Evolutionary conservation across 1,140 invertebrate genomes (phyloP), one percentile per base, ranked within the genome.

Genomic region (Dendrolimus kikuchii): DNA sequence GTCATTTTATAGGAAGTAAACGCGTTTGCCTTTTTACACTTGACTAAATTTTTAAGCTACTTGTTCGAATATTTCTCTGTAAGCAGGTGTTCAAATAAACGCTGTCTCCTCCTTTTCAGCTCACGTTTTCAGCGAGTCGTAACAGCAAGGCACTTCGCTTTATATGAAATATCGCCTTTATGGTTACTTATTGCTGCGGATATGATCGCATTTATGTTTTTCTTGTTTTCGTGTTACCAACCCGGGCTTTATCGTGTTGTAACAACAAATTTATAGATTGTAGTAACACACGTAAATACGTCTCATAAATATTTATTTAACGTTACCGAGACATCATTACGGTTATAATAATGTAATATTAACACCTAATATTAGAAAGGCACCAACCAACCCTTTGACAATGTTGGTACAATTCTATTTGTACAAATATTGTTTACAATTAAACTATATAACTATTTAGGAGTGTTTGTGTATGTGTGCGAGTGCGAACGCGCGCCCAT

Each of bases 51-150:
- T 52, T 73, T 66, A 67, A 67, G 71, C 66, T 55, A 64, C 55
- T 59, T 62, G 51, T 51, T 63, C 51, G 23, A 23, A 23, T 23
- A 23, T 51, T 58, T 62, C 47, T 65, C 59, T 38, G 68, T 77
- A 76, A 76, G 65, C 74, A 80, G 74, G 77, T 81, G 74, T 77
- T 63, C 66, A 68, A 72, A 77, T 73, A 78, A 77, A 71, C 55
- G 67, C 50, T 70, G 59, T 70, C 55, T 55, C 49, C 63, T 63
- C 57, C 50, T 76, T 23, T 79, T 77, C 73, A 56, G 58, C 70
- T 77, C 76, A 81, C 76, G 73, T 79, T 54, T 55, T 58, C 57
- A 58, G 53, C 57, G 56, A 67, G 64, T 77, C 68, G 70, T 76
- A 76, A 77, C 68, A 66, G 57, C 68, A 57, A 69, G 66, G 66